Percentiles rank a stretch among this genome's conserved stretches.
Evolutionary conservation across 2,888 invertebrate species (phyloP).

Genomic region (Therioaphis trifolii): DNA sequence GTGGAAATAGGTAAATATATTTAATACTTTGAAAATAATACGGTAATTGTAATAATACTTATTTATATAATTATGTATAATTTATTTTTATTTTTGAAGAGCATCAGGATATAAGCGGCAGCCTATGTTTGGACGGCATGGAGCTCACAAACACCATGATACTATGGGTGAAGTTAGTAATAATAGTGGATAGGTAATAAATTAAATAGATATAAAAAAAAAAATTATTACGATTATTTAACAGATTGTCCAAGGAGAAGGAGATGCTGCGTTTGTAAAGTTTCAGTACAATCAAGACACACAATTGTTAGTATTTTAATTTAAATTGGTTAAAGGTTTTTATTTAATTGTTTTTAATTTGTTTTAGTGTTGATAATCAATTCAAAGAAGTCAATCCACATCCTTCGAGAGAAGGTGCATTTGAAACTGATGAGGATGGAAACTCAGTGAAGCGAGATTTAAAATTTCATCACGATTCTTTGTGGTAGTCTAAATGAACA

Average conservation of each 20-base stretch:
- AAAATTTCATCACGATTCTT: slow-evolving; percentile 43
- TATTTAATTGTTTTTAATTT: background rate
- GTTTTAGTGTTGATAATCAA: slow-evolving; percentile 33
- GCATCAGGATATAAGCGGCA: slow-evolving; percentile 27
- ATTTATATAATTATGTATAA: background rate
- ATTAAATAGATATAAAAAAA: no score
- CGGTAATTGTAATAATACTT: background rate
- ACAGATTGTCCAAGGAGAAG: slow-evolving; percentile 50
- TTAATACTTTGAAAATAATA: background rate
- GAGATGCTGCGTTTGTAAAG: slow-evolving; percentile 25
- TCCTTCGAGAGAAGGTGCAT: background rate
- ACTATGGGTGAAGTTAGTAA: slow-evolving; percentile 50
- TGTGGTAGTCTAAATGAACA: no score
- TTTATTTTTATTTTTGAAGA: background rate
- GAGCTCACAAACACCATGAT: slow-evolving; percentile 58
- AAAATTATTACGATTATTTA: background rate
- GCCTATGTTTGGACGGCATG: slow-evolving; percentile 50
- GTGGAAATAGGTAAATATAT: slow-evolving; percentile 17
- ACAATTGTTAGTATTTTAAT: slow-evolving; percentile 23
- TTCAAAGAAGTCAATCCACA: slow-evolving; percentile 31
- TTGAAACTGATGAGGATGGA: slow-evolving; percentile 29
- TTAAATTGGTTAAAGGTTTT: background rate
- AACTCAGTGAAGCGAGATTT: slow-evolving; percentile 37
- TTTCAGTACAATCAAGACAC: slow-evolving; percentile 19
- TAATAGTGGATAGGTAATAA: background rate